A percentile compares a stretch with the other conserved stretches of the same genome.
phyloP scores from a whole-genome alignment of 2,797 vertebrate species.

The Nothura maculosa region DNA sequence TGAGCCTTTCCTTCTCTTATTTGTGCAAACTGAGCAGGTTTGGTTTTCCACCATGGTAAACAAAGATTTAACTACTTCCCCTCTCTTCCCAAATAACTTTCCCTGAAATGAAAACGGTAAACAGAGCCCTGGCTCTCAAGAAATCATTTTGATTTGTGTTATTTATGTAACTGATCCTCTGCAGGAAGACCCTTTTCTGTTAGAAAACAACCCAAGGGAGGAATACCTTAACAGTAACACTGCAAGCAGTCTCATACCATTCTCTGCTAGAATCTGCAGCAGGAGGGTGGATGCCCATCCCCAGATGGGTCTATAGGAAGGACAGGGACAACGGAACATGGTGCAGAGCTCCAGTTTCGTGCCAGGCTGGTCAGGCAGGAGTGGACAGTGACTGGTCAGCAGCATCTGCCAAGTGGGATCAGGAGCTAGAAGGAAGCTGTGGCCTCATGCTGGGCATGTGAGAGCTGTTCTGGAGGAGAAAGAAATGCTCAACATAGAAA shows the following conservation, averaged over 20 bases:
- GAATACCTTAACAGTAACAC: background rate
- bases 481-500: background rate
- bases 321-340: background rate
- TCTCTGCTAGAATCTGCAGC: background rate
- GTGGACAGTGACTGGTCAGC: background rate
- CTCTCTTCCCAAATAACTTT: slow-evolving; percentile 39
- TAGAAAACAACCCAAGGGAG: slow-evolving; percentile 2
- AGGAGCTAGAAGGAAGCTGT: background rate
- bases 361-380: background rate
- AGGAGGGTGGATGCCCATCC: background rate
- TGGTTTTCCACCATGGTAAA: slow-evolving; percentile 18
- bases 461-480: background rate
- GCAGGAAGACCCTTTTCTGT: slow-evolving; percentile 31
- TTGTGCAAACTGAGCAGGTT: slow-evolving; percentile 11
- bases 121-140: background rate
- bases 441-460: background rate
- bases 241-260: background rate
- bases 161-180: slow-evolving; percentile 24
- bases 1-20: slow-evolving; percentile 11
- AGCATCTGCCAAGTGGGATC: background rate
- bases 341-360: background rate
- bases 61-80: slow-evolving; percentile 51
- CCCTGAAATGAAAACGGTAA: slow-evolving; percentile 3
- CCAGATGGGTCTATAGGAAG: background rate
- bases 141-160: slow-evolving; percentile 4